Base-by-base conservation (phyloP, 2,113 vertebrate genomes). In the Oreamnos americanus region DNA sequence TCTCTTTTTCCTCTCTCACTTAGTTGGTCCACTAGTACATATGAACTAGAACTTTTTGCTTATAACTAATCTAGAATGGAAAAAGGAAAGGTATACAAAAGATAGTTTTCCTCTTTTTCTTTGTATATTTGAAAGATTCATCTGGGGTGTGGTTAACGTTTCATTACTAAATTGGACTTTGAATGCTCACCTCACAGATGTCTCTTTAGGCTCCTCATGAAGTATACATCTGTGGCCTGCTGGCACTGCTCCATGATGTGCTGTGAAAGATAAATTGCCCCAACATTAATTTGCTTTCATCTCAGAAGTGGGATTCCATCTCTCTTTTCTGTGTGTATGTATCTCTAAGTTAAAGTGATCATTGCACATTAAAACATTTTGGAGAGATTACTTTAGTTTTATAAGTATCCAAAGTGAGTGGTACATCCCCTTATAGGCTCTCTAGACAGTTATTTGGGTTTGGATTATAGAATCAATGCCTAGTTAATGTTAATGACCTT, bases 221-320 rank as follows among this genome's bases (percentile, higher is more conserved):
- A 39, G 30, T 60, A 0, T 89, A 28, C 60, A 91, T 93, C 85
- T 97, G 96, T 95, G 88, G 11, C 62, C 33, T 97, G 47, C 43
- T 92, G 85, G 55, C 53, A 95, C 26, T 47, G 28, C 26, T 45
- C 88, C 55, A 57, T 49, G 83, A 81, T 93, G 60, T 84, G n/a
- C 88, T 93, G 15, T 87, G 64, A 96, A 91, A 96, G 67, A 96
- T 88, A 94, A 92, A 96, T 83, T 91, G 49, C 33, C 30, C 51
- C 2, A 26, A 89, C 74, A 30, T 83, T 93, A 94, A 95, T 92
- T 94, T 96, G 55, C 83, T 95, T 95, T 78, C 76, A 74, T 74
- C 25, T 95, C 53, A 74, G n/a, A 97, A 94, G 19, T 74, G 53
- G 81, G 47, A 91, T 89, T 2, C 3, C 25, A 74, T 87, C 33